Conservation (phyloP, 2,113 vertebrate genomes). For the Amblyopsis rosae region DNA sequence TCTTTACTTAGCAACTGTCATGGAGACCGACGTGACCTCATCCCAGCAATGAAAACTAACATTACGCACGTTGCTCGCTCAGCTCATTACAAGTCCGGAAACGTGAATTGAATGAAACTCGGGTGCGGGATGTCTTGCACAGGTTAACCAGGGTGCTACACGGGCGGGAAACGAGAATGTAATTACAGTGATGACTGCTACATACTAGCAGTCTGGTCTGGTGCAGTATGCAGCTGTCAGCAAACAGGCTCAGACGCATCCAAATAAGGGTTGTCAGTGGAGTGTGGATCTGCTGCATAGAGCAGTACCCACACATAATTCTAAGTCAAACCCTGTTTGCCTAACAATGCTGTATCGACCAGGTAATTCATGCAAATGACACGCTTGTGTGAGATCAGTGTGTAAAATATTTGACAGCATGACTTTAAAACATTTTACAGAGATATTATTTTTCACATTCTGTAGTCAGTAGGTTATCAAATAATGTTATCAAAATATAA, state of each 20-base stretch:
- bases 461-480: too few species aligned
- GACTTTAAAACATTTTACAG: background rate
- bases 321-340: constrained; percentile 43
- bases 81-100: constrained; percentile 31
- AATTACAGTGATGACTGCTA: constrained; percentile 66
- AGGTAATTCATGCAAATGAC: constrained; percentile 46
- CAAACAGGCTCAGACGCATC: constrained; percentile 42
- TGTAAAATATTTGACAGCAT: constrained; percentile 4
- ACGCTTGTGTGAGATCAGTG: constrained; percentile 24
- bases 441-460: too few species aligned
- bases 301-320: background rate
- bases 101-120: constrained; percentile 36
- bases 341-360: background rate
- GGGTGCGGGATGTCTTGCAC: constrained; percentile 14
- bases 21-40: background rate
- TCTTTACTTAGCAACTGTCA: constrained; percentile 5
- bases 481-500: too few species aligned
- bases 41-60: constrained; percentile 6
- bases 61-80: constrained; percentile 15
- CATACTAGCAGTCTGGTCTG: constrained; percentile 34
- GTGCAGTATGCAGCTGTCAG: constrained; percentile 42
- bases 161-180: constrained; percentile 52
- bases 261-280: constrained; percentile 39
- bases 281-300: constrained; percentile 13
- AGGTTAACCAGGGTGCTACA: constrained; percentile 42